These are phyloP conservation scores for Myiopsitta monachus DNA, from an alignment of 2,113 vertebrate genomes.

Conservation along the genomic window DNA sequence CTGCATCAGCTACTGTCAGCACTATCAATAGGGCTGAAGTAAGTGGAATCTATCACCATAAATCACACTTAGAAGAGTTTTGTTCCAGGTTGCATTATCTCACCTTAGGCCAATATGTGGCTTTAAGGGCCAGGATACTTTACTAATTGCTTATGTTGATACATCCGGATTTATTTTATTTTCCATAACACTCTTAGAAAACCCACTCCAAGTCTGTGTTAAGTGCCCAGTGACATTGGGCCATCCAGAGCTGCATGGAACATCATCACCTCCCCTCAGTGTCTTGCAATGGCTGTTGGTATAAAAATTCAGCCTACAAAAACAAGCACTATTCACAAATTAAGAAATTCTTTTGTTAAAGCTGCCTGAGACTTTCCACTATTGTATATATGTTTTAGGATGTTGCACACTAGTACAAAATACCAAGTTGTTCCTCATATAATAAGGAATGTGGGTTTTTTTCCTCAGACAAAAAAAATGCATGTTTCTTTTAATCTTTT, in stretches of 20 bases:
- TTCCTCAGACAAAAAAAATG: background rate
- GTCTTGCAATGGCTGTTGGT: background rate
- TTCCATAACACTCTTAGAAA: background rate
- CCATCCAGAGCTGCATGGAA: background rate
- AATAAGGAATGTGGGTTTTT: background rate
- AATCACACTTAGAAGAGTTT: background rate
- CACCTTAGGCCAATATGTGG: background rate
- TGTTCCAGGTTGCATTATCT: background rate
- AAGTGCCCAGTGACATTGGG: background rate
- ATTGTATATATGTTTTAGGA: background rate
- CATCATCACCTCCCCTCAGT: background rate
- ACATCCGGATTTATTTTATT: background rate
- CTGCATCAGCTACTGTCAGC: background rate
- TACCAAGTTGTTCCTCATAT: background rate
- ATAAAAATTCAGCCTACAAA: background rate
- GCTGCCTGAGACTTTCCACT: background rate
- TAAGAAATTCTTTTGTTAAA: background rate
- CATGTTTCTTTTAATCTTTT: background rate
- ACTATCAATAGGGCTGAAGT: background rate
- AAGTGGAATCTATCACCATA: background rate
- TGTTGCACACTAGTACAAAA: background rate
- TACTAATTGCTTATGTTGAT: background rate
- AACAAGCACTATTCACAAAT: background rate
- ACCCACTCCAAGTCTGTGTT: background rate
- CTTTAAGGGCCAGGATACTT: background rate